Conservation (phyloP, 2,888 invertebrate genomes). For the Dorcus parallelipipedus region DNA sequence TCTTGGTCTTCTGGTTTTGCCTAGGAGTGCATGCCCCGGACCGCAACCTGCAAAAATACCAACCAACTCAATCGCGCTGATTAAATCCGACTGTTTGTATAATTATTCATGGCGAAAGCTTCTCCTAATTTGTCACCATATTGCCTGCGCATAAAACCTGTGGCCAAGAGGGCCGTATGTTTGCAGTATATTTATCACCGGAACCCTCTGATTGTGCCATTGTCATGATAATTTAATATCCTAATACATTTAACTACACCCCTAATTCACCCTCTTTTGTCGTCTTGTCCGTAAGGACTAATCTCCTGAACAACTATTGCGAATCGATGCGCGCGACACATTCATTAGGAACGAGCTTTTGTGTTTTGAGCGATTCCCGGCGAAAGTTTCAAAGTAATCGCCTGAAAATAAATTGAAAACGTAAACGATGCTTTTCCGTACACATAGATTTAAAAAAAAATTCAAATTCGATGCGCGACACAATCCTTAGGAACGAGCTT, state of each 20-base stretch:
- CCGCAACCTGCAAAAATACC: constrained; percentile 52
- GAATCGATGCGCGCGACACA: constrained; percentile 10
- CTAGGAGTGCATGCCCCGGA: constrained; percentile 73
- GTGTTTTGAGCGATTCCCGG: too few relatives aligned
- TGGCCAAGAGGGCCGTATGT: constrained; percentile 51
- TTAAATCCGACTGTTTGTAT: constrained; percentile 32
- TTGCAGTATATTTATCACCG: constrained; percentile 51
- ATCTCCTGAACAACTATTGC: constrained; percentile 21
- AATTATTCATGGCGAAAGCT: constrained; percentile 41
- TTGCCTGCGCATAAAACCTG: constrained; percentile 48
- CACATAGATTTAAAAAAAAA: too few relatives aligned
- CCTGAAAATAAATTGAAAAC: too few relatives aligned
- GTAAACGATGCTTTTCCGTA: too few relatives aligned
- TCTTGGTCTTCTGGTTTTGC: constrained; percentile 88
- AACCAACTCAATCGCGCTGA: background rate
- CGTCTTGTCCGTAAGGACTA: constrained; percentile 18
- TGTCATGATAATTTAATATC: constrained; percentile 54
- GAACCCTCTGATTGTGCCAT: constrained; percentile 49
- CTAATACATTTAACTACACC: constrained; percentile 52
- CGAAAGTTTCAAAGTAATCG: too few relatives aligned
- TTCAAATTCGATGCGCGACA: background rate
- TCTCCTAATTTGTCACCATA: constrained; percentile 47
- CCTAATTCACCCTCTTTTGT: constrained; percentile 40
- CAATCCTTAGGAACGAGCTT: too few relatives aligned
- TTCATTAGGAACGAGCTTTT: too few relatives aligned